Evolutionary conservation across 2,888 invertebrate species (phyloP), one percentile per base, ranked within the genome.

Genomic region (Tortricodes alternella): DNA sequence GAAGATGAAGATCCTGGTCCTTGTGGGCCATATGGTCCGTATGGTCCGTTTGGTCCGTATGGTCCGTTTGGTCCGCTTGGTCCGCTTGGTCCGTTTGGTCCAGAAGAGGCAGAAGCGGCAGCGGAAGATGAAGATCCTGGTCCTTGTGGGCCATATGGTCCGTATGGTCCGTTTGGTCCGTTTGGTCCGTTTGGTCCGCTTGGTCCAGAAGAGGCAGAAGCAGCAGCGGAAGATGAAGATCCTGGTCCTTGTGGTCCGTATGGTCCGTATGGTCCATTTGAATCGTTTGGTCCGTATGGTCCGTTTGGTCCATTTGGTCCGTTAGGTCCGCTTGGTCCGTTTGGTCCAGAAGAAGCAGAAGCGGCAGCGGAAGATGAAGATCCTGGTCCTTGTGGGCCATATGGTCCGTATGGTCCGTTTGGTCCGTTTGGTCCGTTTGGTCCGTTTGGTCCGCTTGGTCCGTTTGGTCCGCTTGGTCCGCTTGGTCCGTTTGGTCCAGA

Each of bases 111-210:
- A 7, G 60, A 32, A 3, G 53, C 50, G 6, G 59, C 46, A 11
- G 62, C 49, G 38, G 51, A 35, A 16, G 60, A 44, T 16, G 60
- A 41, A 5, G 58, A 35, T 11, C 41, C 58, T 23, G 55, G 16
- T 50, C 55, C 61, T 1, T 38, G n/a, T 48, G 51, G 39, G 27
- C 50, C 62, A 15, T 59, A 5, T 11, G 56, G 46, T 46, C 50
- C 63, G 7, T 39, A 9, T 23, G 38, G 41, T 9, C 18, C 46
- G 3, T 9, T 2, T 52, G 52, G 21, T 18, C 46, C 46, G n/a
- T 18, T 4, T 43, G 44, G 37, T 7, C 52, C 52, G 9, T 5
- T 0, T 49, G 23, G 44, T 37, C 38, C 32, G 2, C 34, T 2
- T 38, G 38, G 38, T 38, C 38, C 38, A 11, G 38, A 1, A 37